Base-by-base conservation (phyloP, 2,888 invertebrate genomes). In the Platycheirus rosarum region DNA sequence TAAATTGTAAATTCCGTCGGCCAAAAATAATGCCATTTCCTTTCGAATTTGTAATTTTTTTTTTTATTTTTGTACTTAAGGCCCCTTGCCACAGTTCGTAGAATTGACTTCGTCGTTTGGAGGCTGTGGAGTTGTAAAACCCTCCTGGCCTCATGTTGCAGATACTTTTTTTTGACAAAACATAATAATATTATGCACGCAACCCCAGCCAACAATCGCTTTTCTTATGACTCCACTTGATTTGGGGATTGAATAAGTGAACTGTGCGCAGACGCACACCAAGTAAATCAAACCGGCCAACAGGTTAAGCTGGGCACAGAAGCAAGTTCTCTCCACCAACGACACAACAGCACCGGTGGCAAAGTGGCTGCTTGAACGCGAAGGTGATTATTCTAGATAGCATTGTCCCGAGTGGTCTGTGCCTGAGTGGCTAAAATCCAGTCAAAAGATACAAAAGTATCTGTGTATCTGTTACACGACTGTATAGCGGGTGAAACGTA, bases 111-210 rank as follows among this genome's bases (percentile, higher is more conserved):
- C n/a, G 29, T 32, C 29, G 5, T 32, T 44, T 40, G 26, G 29
- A 14, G 40, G 11, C 23, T 42, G 55, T 20, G 14, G 44, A 53
- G 60, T 60, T 51, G 63, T 46, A 48, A 60, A 51, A 71, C 26
- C 51, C 26, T 70, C 32, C 73, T 73, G 78, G 74, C 74, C 48
- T 48, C 53, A 60, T 74, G 68, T 73, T 68, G 44, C 57, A 46
- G 29, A 35, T 46, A 46, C 40, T 62, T 32, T 23, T 29, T 29
- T 68, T 74, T 37, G 51, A 68, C 49, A 20, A 82, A 82, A 82
- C 82, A 77, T 82, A 82, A 82, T 82, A 82, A 82, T 77, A 73
- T 77, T 82, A 82, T 82, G 82, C 82, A 82, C 82, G 82, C 82
- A 82, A 82, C 49, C n/a, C 76, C 60, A 60, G 20, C 44, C 68